Conservation (phyloP, 1,140 invertebrate genomes). For the Ips nitidus region DNA sequence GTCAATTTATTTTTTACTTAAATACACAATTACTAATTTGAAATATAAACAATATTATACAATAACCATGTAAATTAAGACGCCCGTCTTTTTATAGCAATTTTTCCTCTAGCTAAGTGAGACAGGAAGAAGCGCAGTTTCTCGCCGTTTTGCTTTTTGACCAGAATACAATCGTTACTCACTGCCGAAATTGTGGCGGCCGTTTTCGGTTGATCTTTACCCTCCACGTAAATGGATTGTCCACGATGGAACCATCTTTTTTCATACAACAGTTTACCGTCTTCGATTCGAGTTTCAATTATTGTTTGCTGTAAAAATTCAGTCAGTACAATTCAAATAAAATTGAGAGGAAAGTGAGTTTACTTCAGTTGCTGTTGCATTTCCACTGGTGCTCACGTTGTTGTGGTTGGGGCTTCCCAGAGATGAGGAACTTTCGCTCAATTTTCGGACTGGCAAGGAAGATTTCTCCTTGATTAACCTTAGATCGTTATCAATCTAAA, state of each 20-base stretch:
- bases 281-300: conserved; percentile 85
- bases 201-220: conserved; percentile 76
- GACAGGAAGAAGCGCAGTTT: conserved; percentile 83
- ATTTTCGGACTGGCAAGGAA: conserved; percentile 55
- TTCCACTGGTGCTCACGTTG: conserved; percentile 1
- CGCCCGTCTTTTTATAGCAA: conserved; percentile 81
- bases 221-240: conserved; percentile 86
- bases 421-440: conserved; percentile 42
- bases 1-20: too few relatives aligned
- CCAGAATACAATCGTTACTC: conserved; percentile 85
- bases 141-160: conserved; percentile 80
- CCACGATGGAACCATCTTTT: conserved; percentile 93
- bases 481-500: conserved; percentile 77
- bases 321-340: background rate
- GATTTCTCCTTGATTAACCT: conserved; percentile 75
- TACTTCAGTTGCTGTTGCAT: conserved; percentile 15
- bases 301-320: conserved; percentile 41
- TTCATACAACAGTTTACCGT: conserved; percentile 92
- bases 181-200: conserved; percentile 87
- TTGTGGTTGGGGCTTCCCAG: conserved; percentile 32
- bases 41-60: too few relatives aligned
- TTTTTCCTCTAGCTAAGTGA: conserved; percentile 84
- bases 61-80: too few relatives aligned
- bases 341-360: background rate
- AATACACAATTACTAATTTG: too few relatives aligned